These are phyloP conservation scores for Philereme transversata DNA, from an alignment of 2,888 invertebrate species.

Conservation along the genomic window DNA sequence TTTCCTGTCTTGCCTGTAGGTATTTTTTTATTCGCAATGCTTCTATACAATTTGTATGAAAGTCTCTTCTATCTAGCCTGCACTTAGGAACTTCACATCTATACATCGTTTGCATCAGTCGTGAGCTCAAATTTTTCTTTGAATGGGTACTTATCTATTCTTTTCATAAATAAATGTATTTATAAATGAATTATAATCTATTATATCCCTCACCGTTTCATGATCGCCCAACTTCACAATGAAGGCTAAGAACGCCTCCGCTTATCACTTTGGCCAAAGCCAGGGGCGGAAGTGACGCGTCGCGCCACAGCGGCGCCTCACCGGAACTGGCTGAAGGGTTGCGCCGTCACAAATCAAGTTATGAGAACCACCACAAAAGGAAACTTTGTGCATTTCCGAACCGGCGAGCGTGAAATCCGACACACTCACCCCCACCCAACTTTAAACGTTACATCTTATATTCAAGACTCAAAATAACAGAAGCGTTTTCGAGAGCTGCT, in stretches of 20 bases:
- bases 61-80: too few species aligned
- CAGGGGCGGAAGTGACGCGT: conserved; percentile 70
- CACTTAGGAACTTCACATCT: too few species aligned
- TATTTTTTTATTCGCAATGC: too few species aligned
- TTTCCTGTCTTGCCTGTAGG: too few species aligned
- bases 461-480: conserved; percentile 43
- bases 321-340: conserved; percentile 80
- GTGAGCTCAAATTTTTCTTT: too few species aligned
- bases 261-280: conserved; percentile 26
- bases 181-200: too few species aligned
- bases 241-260: conserved; percentile 1
- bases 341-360: conserved; percentile 83
- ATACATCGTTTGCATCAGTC: too few species aligned
- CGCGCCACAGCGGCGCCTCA: conserved; percentile 78
- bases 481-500: conserved; percentile 8
- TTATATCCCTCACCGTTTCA: too few species aligned
- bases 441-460: conserved; percentile 51
- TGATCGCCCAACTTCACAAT: too few species aligned
- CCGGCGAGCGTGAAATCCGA: conserved; percentile 78
- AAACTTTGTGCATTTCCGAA: conserved; percentile 83
- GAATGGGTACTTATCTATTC: too few species aligned
- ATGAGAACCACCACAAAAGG: conserved; percentile 83
- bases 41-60: too few species aligned
- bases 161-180: too few species aligned
- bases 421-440: conserved; percentile 46